Base-by-base conservation (phyloP, 2,113 vertebrate genomes). In the Merops nubicus region DNA sequence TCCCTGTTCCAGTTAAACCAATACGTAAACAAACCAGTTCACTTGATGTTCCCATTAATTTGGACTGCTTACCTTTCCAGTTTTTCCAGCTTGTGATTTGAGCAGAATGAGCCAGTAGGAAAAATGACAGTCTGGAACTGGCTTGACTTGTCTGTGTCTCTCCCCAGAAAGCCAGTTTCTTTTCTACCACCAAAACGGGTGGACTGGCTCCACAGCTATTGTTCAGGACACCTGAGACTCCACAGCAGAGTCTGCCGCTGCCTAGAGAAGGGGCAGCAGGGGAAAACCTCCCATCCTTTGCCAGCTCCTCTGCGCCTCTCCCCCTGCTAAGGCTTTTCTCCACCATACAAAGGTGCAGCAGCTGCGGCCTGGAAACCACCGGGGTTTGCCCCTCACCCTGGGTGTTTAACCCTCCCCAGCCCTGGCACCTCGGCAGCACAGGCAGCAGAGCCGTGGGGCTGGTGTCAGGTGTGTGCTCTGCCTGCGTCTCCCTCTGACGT, bases 31-130 rank as follows among this genome's bases (percentile, higher is more conserved):
- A 91, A 81, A 85, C 76, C 80, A 81, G 94, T 70, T 97, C 85
- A 81, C 82, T 96, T 81, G 65, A 63, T 93, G 92, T 91, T 89
- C 89, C 91, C 85, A 95, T 95, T 97, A 96, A 97, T 97, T 96
- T 94, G 82, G 59, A 36, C 78, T 94, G 91, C 95, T 91, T 96
- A 97, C 96, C 88, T 95, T 97, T 97, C 96, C 95, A 97, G 97
- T 97, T 96, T 95, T 97, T 97, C 97, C 91, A 64, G 96, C 93
- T 96, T 94, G 82, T 96, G 93, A 94, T 85, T 96, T 88, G 69
- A 88, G 65, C 62, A 87, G 73, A 87, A 87, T 85, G 93, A 97
- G 85, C 88, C 85, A 76, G 90, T 73, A 88, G 80, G 91, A 94
- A 96, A 95, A 94, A 94, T 93, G 94, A 72, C 84, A 47, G 87